phyloP scores from a whole-genome alignment of 2,888 invertebrate species.

The Cantharis rustica region DNA sequence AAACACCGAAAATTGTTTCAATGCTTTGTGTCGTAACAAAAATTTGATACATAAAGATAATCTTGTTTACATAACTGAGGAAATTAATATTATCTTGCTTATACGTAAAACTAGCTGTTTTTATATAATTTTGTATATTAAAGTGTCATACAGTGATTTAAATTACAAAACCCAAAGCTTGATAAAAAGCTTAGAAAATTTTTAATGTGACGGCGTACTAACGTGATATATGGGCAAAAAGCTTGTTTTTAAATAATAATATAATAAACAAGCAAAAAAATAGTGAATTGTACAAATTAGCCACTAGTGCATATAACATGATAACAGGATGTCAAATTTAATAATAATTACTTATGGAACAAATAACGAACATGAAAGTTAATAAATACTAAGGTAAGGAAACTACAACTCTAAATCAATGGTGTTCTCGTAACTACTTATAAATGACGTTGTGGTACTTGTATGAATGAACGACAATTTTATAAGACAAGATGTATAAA shows the following conservation, averaged over 20 bases:
- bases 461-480: not conserved
- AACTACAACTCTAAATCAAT: not conserved
- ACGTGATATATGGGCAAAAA: not conserved
- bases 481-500: not conserved
- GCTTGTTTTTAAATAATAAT: not conserved
- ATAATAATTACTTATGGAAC: not conserved
- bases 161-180: not conserved
- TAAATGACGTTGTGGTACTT: not conserved
- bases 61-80: not conserved
- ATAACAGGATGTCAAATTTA: not conserved
- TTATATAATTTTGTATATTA: not conserved
- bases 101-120: not conserved
- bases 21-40: not conserved
- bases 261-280: not conserved
- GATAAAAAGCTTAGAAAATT: not conserved
- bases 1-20: not conserved
- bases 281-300: not conserved
- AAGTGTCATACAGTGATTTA: not conserved
- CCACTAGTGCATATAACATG: not conserved
- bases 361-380: not conserved
- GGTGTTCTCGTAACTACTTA: not conserved
- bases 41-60: not conserved
- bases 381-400: not conserved
- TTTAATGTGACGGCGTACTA: not conserved
- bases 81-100: constrained; percentile 1